Evolutionary conservation across 2,797 vertebrate species (phyloP).

Genomic region (Pangasius mekongensis): DNA sequence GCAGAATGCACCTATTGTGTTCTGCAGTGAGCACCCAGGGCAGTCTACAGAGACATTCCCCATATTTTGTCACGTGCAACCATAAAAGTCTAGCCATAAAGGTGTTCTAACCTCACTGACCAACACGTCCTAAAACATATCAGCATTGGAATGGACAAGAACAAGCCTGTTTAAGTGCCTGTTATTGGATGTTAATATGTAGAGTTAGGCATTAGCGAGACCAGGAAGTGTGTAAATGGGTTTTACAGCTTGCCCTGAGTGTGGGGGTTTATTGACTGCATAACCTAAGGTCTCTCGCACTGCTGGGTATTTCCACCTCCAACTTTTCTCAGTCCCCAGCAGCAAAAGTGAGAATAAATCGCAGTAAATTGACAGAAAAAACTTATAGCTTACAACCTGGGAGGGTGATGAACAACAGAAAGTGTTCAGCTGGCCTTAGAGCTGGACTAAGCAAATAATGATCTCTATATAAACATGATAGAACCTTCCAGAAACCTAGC

Average conservation of each 20-base stretch:
- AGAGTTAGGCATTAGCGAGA: slow-evolving; percentile 64
- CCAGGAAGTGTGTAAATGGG: slow-evolving; percentile 64
- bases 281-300: slow-evolving; percentile 57
- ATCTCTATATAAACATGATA: neutral
- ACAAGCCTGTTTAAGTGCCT: slow-evolving; percentile 42
- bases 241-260: slow-evolving; percentile 61
- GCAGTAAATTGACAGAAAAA: slow-evolving; percentile 12
- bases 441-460: neutral
- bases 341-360: slow-evolving; percentile 59
- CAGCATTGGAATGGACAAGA: slow-evolving; percentile 48
- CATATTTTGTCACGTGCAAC: slow-evolving; percentile 42
- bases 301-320: slow-evolving; percentile 60
- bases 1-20: slow-evolving; percentile 20
- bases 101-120: slow-evolving; percentile 51
- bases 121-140: slow-evolving; percentile 53
- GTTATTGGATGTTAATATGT: slow-evolving; percentile 62
- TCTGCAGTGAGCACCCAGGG: slow-evolving; percentile 18
- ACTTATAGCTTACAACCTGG: neutral
- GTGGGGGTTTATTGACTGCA: slow-evolving; percentile 56
- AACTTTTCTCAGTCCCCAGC: slow-evolving; percentile 70
- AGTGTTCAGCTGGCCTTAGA: neutral
- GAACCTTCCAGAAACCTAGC: neutral
- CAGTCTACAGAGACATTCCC: slow-evolving; percentile 28
- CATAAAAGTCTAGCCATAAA: slow-evolving; percentile 50
- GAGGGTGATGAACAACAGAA: neutral